phyloP scores from a whole-genome alignment of 2,113 vertebrate species.

The human (Homo sapiens) region DNA sequence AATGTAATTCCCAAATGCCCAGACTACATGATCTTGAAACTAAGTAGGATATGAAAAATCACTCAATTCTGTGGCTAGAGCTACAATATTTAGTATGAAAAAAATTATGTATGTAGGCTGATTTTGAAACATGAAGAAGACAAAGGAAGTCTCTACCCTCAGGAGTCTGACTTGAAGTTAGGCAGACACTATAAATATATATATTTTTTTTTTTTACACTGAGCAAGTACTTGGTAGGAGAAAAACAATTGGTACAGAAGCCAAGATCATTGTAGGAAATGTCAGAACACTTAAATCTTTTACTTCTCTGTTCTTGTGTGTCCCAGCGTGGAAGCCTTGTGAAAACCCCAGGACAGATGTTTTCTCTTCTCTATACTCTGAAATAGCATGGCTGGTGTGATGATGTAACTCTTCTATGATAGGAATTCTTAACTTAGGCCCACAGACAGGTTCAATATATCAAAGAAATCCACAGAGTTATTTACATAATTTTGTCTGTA shows the following conservation, averaged over 20 bases:
- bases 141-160: neutral
- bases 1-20: conserved; percentile 33
- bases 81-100: conserved; percentile 1
- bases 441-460: neutral
- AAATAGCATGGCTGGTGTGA: neutral
- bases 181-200: neutral
- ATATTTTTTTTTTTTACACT: neutral
- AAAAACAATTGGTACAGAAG: neutral
- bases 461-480: neutral
- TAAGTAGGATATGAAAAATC: conserved; percentile 37
- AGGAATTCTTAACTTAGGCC: neutral
- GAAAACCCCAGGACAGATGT: neutral
- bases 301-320: neutral
- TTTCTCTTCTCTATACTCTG: neutral
- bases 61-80: neutral
- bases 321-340: neutral
- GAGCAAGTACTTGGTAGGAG: neutral
- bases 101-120: neutral
- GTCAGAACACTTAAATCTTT: neutral
- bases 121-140: conserved; percentile 48
- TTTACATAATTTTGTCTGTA: neutral
- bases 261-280: neutral
- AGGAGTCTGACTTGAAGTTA: neutral
- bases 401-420: neutral
- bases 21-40: neutral